Conservation (phyloP, 1,140 invertebrate genomes). For the Frieseomelitta varia region DNA sequence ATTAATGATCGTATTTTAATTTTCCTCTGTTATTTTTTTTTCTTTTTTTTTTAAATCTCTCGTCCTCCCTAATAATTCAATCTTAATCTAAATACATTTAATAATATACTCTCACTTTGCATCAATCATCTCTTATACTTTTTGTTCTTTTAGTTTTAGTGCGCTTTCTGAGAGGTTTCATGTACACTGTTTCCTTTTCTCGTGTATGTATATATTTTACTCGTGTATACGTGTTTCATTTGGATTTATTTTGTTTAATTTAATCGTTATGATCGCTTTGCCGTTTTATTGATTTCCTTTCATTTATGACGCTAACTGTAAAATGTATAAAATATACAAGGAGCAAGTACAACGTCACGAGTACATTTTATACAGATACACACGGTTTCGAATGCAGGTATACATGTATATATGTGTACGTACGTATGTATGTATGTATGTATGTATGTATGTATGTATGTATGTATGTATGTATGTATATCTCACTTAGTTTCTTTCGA, state of each 20-base stretch:
- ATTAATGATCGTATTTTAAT: constrained; percentile 59
- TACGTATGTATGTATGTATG: constrained; percentile 39
- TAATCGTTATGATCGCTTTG: constrained; percentile 27
- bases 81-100: constrained; percentile 67
- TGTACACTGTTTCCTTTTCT: constrained; percentile 43
- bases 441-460: constrained; percentile 33
- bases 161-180: constrained; percentile 57
- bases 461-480: constrained; percentile 37
- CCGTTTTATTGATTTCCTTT: background rate
- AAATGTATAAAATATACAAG: constrained; percentile 62
- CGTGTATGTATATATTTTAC: background rate
- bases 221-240: background rate
- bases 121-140: constrained; percentile 53
- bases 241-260: background rate
- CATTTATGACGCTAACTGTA: background rate
- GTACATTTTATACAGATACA: constrained; percentile 59
- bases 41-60: background rate
- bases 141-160: constrained; percentile 57
- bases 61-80: constrained; percentile 56
- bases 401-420: constrained; percentile 19
- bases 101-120: constrained; percentile 66
- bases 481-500: constrained; percentile 35
- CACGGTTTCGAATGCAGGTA: constrained; percentile 20
- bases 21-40: background rate
- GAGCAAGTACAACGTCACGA: constrained; percentile 32